Evolutionary conservation across 2,888 invertebrate species (phyloP), one percentile per base, ranked within the genome.

Genomic region (Tetramorium bicarinatum): DNA sequence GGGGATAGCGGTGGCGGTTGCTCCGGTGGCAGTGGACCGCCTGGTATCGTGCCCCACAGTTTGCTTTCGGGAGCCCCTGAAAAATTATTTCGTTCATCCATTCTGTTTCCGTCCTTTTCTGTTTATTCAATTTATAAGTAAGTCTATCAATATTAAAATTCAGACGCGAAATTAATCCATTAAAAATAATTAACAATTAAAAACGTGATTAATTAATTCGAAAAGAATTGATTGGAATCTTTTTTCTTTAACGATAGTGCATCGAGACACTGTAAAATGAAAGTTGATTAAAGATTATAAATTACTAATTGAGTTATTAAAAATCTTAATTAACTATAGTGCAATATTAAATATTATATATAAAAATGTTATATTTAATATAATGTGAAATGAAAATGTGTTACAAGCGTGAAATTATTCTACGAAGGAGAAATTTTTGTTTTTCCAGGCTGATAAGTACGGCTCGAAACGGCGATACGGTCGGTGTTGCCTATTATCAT

Each of bases 21-120:
- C 34, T 86, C 86, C 25, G 87, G 83, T 62, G 79, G 89, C 7
- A 56, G 6, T 34, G 88, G 91, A 52, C 89, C 91, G 59, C 91
- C 91, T 4, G 94, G 94, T 77, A 94, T 91, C 76, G 90, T 91
- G 13, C 91, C 94, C 95, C 95, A 95, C 7, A 94, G 87, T 74
- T 88, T 93, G 47, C 83, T 91, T 85, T 94, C 93, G 18, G 94
- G 94, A 86, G 94, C 91, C 47, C 94, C 94, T 95, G 89, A 4
- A 82, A 85, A 72, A 59, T 72, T 25, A 64, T 56, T 67, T 67
- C 18, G 13, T 69, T 67, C 6, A 13, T 41, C 18, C 2, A 52
- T 54, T 76, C 41, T 18, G 21, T 34, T 3, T 21, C 7, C 13
- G 2, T 21, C 49, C 7, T 25, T 11, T 61, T 21, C 34, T 15